Base-by-base conservation (phyloP, 2,888 invertebrate genomes). In the Monochamus alternatus region DNA sequence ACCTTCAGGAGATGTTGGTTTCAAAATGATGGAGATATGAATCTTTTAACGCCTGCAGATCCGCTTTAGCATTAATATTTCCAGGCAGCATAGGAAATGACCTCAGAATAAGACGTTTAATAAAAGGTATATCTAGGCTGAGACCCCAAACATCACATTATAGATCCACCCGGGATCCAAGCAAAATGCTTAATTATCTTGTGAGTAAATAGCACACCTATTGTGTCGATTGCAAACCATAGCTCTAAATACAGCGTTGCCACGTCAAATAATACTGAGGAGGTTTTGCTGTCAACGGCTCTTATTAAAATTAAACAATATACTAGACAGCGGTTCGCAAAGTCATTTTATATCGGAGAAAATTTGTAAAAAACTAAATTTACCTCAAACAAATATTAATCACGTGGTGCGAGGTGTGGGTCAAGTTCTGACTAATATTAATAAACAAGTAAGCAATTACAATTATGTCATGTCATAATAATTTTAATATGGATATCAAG, bases 401-500 rank as follows among this genome's bases (percentile, higher is more conserved):
- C 63, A 63, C 44, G 63, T 32, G 3, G 63, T 63, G 8, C 38
- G 38, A 5, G 63, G 60, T 12, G 60, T 60, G 4, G 60, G 22
- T n/a, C n/a, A n/a, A n/a, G n/a, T n/a, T n/a, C n/a, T n/a, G n/a
- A n/a, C n/a, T n/a, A n/a, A n/a, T 55, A n/a, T n/a, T 55, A 55
- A 14, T 9, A n/a, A 58, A 5, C 58, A 58, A 1, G 58, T 58
- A n/a, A 5, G 9, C 14, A 22, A 58, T 58, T 58, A 22, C 58
- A 9, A 58, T 58, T 22, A 30, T 30, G 30, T 22, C 22, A 22
- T 22, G 22, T 22, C 22, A 22, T 22, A 22, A 22, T 22, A 22
- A 22, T 22, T 22, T 58, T 58, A 58, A 30, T 9, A 58, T 58
- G 58, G 58, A 14, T 8, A 58, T 58, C 31, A 5, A 9, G 9